phyloP scores from a whole-genome alignment of 2,113 vertebrate species.

The Fregetta grallaria region DNA sequence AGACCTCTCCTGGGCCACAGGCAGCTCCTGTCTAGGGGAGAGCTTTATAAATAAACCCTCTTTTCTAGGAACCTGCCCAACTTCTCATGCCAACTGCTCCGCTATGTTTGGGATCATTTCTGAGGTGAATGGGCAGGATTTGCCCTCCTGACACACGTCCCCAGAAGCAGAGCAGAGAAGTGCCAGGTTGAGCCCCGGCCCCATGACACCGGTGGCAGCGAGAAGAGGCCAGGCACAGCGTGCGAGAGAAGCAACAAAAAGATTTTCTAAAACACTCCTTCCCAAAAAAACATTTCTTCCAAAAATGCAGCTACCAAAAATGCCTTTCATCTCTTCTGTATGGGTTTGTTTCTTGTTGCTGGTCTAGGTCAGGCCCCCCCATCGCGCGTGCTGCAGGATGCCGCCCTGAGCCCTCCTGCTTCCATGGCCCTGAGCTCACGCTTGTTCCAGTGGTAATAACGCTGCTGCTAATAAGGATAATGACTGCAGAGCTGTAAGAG shows the following conservation, averaged over 20 bases:
- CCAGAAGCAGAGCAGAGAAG: background rate
- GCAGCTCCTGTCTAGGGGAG: background rate
- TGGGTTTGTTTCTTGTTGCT: background rate
- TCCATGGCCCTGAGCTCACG: background rate
- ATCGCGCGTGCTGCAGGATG: background rate
- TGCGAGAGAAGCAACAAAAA: background rate
- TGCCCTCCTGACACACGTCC: background rate
- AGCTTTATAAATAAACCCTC: background rate
- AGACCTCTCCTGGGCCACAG: background rate
- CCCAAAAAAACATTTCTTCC: background rate
- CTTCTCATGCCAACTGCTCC: background rate
- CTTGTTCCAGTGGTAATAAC: background rate
- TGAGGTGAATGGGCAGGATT: background rate
- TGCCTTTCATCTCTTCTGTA: background rate
- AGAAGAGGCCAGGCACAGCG: background rate
- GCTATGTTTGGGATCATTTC: background rate
- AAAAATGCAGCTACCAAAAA: background rate
- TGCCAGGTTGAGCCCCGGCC: background rate
- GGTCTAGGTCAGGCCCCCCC: background rate
- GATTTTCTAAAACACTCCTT: background rate
- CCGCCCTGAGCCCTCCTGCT: background rate
- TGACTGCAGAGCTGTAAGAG: slow-evolving; percentile 2
- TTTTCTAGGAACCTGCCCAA: background rate
- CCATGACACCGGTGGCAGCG: rapidly evolving
- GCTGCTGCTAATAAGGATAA: slow-evolving; percentile 7